Percentiles rank a stretch among this genome's conserved stretches.
These are phyloP conservation scores for Apus apus DNA, from an alignment of 2,113 vertebrate species.

Conservation along the genomic window DNA sequence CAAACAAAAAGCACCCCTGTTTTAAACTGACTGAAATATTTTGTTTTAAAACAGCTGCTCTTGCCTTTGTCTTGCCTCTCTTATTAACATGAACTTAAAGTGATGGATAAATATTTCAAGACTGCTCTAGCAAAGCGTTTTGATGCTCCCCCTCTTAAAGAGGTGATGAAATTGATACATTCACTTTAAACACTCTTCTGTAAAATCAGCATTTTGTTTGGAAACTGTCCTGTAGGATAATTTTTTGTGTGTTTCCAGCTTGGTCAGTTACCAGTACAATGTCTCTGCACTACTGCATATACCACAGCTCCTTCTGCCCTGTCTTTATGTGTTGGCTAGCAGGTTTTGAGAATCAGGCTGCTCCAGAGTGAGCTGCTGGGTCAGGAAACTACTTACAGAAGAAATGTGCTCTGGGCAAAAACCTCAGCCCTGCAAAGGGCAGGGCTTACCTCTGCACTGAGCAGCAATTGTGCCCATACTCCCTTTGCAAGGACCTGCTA, in stretches of 20 bases:
- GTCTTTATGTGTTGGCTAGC: fast-evolving
- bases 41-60: background rate
- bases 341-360: background rate
- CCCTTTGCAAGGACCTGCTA: background rate
- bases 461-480: background rate
- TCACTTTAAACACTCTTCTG: background rate
- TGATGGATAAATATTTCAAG: background rate
- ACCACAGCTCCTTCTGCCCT: background rate
- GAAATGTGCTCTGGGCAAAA: background rate
- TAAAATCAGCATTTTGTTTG: background rate
- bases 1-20: background rate
- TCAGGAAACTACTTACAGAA: background rate
- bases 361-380: background rate
- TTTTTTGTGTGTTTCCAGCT: background rate
- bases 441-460: background rate
- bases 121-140: background rate
- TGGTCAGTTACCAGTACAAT: background rate
- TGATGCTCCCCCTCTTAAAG: background rate
- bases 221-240: background rate
- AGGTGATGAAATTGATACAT: background rate
- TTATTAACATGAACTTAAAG: background rate
- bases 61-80: background rate
- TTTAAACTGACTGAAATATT: background rate
- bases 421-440: background rate
- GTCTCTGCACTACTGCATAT: background rate